These are phyloP conservation scores for Oreocharis arfaki DNA, from an alignment of 2,113 vertebrate genomes.

Conservation along the genomic window DNA sequence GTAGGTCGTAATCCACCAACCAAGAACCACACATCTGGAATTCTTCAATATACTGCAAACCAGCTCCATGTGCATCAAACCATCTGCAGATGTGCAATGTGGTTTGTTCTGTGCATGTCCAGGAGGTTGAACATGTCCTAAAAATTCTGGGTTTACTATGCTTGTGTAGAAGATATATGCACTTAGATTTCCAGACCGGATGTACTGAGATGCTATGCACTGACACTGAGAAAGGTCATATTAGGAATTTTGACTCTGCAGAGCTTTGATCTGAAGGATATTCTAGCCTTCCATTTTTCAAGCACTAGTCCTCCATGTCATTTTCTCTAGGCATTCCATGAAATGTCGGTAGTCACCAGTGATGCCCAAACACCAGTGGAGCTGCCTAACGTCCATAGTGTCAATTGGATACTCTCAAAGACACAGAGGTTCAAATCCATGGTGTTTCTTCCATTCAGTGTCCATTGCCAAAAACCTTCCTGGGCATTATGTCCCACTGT, in stretches of 20 bases:
- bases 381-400: background rate
- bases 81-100: background rate
- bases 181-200: background rate
- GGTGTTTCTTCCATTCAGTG: background rate
- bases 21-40: background rate
- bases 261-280: background rate
- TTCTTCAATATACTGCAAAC: background rate
- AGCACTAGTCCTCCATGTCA: fast-evolving
- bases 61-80: background rate
- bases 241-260: background rate
- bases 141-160: background rate
- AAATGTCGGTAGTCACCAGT: background rate
- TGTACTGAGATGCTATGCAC: background rate
- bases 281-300: background rate
- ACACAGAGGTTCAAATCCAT: background rate
- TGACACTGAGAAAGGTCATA: background rate
- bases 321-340: background rate
- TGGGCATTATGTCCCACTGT: background rate
- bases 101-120: background rate
- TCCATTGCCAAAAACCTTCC: background rate
- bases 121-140: background rate
- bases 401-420: background rate
- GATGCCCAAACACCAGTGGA: background rate
- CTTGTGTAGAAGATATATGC: background rate
- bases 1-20: background rate